Evolutionary conservation across 2,797 vertebrate genomes (phyloP).

Genomic region (Dicrostonyx torquatus): DNA sequence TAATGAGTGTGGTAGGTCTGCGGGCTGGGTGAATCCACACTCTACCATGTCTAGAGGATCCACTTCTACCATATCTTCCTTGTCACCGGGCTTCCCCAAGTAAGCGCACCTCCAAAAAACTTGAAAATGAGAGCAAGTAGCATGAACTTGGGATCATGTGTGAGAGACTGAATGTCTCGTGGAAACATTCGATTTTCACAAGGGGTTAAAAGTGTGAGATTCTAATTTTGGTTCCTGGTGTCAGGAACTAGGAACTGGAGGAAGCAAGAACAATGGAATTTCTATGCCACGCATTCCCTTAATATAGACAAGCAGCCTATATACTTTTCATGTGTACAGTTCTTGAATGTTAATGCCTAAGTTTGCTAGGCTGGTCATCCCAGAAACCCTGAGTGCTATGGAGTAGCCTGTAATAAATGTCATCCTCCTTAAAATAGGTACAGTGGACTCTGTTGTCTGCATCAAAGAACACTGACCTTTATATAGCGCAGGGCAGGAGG

Average conservation of each 20-base stretch:
- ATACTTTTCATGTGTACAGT: neutral
- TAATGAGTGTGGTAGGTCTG: neutral
- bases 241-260: neutral
- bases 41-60: neutral
- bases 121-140: neutral
- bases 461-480: neutral
- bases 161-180: neutral
- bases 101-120: neutral
- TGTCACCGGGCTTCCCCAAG: neutral
- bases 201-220: neutral
- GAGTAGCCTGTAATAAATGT: neutral
- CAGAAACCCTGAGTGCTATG: neutral
- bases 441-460: neutral
- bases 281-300: neutral
- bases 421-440: neutral
- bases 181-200: constrained; percentile 10
- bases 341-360: neutral
- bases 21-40: neutral
- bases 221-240: neutral
- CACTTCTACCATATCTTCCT: neutral
- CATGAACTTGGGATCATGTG: neutral
- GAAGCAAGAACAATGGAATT: neutral
- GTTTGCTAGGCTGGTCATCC: neutral
- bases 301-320: neutral
- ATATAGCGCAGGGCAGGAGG: neutral